These are phyloP conservation scores for Papilio xuthus DNA, from an alignment of 1,140 invertebrate genomes.

Conservation along the genomic window DNA sequence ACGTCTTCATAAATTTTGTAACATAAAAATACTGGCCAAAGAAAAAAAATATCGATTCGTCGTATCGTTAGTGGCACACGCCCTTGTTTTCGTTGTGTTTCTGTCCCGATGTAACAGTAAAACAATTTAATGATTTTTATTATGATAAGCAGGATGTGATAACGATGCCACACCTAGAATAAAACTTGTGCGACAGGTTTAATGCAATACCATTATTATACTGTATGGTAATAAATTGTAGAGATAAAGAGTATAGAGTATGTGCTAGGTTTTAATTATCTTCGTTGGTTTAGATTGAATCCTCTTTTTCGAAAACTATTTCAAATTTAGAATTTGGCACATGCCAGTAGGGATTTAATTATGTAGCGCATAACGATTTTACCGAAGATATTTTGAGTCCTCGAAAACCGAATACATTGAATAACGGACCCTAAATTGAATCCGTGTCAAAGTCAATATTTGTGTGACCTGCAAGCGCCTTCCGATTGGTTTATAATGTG, in stretches of 20 bases:
- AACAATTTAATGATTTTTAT: slow-evolving; percentile 34
- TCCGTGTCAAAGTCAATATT: slow-evolving; percentile 14
- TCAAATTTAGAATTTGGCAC: background rate
- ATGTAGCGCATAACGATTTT: too few relatives aligned
- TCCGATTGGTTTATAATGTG: slow-evolving; percentile 8
- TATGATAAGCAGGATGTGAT: slow-evolving; percentile 41
- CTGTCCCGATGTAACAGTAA: slow-evolving; percentile 14
- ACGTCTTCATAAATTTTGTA: slow-evolving; percentile 31
- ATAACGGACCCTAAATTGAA: slow-evolving; percentile 17
- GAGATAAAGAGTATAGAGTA: background rate
- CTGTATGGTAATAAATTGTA: slow-evolving; percentile 2
- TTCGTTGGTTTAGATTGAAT: background rate
- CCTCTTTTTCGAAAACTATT: background rate
- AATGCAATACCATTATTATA: slow-evolving; percentile 29
- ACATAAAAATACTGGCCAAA: slow-evolving; percentile 28
- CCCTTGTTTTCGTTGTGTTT: slow-evolving; percentile 33
- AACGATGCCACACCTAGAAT: slow-evolving; percentile 33
- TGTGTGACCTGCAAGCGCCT: background rate
- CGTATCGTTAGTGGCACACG: slow-evolving; percentile 31
- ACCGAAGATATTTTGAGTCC: background rate
- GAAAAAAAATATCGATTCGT: slow-evolving; percentile 34
- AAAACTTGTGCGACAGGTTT: slow-evolving; percentile 37
- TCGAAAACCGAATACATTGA: background rate
- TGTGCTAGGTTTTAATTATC: background rate
- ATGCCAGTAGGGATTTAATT: too few relatives aligned